Conservation (phyloP, 2,888 invertebrate genomes). For the Tiphia femorata region DNA sequence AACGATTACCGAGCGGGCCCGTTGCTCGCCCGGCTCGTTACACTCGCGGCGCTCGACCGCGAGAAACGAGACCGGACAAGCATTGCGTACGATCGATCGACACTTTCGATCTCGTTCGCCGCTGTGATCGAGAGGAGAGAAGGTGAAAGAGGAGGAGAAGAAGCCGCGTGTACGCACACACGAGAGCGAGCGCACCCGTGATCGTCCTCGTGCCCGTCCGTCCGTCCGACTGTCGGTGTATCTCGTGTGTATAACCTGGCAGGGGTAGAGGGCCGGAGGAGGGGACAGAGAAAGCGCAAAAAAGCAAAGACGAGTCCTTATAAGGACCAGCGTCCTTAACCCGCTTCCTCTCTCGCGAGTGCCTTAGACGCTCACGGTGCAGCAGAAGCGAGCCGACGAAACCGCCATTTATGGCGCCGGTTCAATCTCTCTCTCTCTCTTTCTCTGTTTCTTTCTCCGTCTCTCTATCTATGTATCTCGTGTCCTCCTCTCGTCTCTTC, state of each 20-base stretch:
- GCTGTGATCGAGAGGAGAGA: slow-evolving; percentile 17
- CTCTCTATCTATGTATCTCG: slow-evolving; percentile 10
- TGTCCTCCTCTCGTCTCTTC: slow-evolving; percentile 25
- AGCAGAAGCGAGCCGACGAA: slow-evolving; percentile 11
- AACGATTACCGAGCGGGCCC: no score
- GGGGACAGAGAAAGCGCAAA: slow-evolving; percentile 34
- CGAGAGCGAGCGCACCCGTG: background rate
- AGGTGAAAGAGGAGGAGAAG: slow-evolving; percentile 16
- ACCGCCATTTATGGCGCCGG: slow-evolving; percentile 61
- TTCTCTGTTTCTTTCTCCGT: background rate
- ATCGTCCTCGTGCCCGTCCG: no score
- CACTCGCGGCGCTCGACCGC: no score
- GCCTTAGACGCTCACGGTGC: slow-evolving; percentile 38
- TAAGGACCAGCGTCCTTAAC: slow-evolving; percentile 68
- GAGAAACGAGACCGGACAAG: background rate
- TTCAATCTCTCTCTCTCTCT: background rate
- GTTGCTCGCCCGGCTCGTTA: no score
- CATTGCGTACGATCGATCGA: slow-evolving; percentile 5
- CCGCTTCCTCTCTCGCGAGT: slow-evolving; percentile 60
- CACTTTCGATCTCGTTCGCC: slow-evolving; percentile 36
- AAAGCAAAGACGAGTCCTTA: slow-evolving; percentile 63
- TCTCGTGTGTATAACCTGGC: no score
- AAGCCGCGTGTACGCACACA: slow-evolving; percentile 1
- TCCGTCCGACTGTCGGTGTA: no score
- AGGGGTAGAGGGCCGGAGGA: slow-evolving; percentile 8